phyloP scores from a whole-genome alignment of 2,888 invertebrate genomes.

The Plagodis dolabraria region DNA sequence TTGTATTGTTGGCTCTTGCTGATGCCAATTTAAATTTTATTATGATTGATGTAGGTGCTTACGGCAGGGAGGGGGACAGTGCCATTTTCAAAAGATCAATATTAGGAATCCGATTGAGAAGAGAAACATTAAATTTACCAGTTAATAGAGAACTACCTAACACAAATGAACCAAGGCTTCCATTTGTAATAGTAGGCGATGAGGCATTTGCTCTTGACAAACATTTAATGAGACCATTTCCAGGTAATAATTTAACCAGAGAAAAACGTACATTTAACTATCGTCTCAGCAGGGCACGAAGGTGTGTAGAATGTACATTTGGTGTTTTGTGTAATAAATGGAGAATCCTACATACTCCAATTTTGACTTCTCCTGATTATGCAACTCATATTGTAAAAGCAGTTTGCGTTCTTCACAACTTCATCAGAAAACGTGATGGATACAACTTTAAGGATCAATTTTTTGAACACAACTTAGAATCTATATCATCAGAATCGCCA shows the following conservation, averaged over 20 bases:
- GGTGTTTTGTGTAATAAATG: too few species aligned
- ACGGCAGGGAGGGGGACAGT: slow-evolving; percentile 25
- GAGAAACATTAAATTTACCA: slow-evolving; percentile 27
- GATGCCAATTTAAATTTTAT: slow-evolving; percentile 28
- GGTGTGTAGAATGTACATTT: too few species aligned
- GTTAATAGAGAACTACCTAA: slow-evolving; percentile 20
- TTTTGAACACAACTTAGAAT: too few species aligned
- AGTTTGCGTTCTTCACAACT: too few species aligned
- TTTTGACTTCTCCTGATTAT: too few species aligned
- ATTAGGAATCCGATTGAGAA: slow-evolving; percentile 28
- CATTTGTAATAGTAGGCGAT: slow-evolving; percentile 21
- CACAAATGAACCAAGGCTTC: slow-evolving; percentile 22
- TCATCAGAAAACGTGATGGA: slow-evolving; percentile 5
- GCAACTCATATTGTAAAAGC: too few species aligned
- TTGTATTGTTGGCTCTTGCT: slow-evolving; percentile 31
- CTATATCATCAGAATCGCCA: too few species aligned
- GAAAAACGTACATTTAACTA: slow-evolving; percentile 11
- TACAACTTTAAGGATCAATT: slow-evolving; percentile 2
- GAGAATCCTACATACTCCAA: too few species aligned
- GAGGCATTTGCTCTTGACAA: slow-evolving; percentile 23
- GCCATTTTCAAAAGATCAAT: slow-evolving; percentile 30
- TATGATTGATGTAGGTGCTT: slow-evolving; percentile 30
- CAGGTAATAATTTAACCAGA: slow-evolving; percentile 23
- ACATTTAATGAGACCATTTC: slow-evolving; percentile 21
- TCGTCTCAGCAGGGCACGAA: too few species aligned